Percentiles rank a stretch among this genome's conserved stretches.
Conservation (phyloP, 2,888 invertebrate genomes). For the Agrochola litura region DNA sequence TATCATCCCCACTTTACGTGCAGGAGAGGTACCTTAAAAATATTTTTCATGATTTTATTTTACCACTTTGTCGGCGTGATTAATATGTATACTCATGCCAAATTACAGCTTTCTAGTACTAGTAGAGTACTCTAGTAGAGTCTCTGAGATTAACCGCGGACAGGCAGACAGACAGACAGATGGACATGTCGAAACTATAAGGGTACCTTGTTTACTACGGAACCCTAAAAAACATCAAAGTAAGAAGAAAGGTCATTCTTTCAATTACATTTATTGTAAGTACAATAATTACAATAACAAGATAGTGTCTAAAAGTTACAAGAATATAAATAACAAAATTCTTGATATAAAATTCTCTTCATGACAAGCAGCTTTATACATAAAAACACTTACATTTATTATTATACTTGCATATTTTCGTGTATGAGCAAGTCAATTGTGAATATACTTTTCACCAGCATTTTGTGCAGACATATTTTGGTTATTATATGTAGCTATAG, state of each 20-base stretch:
- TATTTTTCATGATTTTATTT: no score
- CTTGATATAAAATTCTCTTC: background rate
- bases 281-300: background rate
- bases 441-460: slow-evolving; percentile 10
- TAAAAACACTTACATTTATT: background rate
- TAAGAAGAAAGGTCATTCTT: background rate
- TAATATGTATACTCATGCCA: no score
- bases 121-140: no score
- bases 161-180: no score
- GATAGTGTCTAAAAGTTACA: background rate
- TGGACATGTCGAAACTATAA: no score
- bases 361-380: slow-evolving; percentile 4
- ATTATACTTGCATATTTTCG: background rate
- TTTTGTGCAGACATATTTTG: slow-evolving; percentile 22
- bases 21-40: no score
- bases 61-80: no score
- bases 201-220: no score
- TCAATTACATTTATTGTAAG: background rate
- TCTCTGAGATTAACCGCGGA: no score
- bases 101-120: no score
- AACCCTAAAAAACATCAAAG: no score
- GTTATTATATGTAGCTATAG: background rate
- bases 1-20: no score
- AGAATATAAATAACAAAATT: background rate
- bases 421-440: background rate